Evolutionary conservation across 2,888 invertebrate species (phyloP), one percentile per base, ranked within the genome.

Genomic region (Yponomeuta malinellus): DNA sequence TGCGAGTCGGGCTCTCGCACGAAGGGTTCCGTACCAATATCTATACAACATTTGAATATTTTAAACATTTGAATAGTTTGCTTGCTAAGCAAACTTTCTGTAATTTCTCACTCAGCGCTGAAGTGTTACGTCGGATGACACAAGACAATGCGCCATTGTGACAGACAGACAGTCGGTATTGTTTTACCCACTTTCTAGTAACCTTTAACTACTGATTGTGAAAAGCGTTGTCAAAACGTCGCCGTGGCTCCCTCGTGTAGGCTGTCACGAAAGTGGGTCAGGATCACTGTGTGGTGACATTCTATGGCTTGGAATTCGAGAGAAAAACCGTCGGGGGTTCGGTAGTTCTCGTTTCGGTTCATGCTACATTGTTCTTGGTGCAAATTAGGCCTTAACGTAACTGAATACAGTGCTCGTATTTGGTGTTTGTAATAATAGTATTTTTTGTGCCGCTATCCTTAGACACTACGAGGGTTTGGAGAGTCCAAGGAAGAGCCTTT

Each of bases 121-220:
- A 71, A 52, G 67, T 33, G 52, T 71, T 67, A 71, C 69, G 63
- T 59, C 69, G 59, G 69, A 69, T 69, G 70, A 70, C 70, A 63
- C 70, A 70, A 70, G n/a, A 72, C 70, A 72, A 70, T 70, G 29
- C 10, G 48, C 52, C 66, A 73, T 73, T 74, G 74, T 74, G 71
- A 63, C 70, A 65, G 70, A 71, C 73, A 66, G 63, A 33, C 72
- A 70, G 69, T 64, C 72, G 70, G 77, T 77, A 87, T 87, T 87
- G 86, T 87, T 82, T 87, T 83, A 83, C 79, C 76, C 76, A 79
- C 86, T 87, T 86, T 87, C 86, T 86, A 85, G 80, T 85, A 83
- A 85, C 87, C 86, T 86, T 84, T 83, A 78, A 81, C 83, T 83
- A 79, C 81, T 73, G 77, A 75, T 82, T 82, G 80, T 82, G 83